These are phyloP conservation scores for Drosophila mimica DNA, from an alignment of 2,888 invertebrate species.

Conservation along the genomic window DNA sequence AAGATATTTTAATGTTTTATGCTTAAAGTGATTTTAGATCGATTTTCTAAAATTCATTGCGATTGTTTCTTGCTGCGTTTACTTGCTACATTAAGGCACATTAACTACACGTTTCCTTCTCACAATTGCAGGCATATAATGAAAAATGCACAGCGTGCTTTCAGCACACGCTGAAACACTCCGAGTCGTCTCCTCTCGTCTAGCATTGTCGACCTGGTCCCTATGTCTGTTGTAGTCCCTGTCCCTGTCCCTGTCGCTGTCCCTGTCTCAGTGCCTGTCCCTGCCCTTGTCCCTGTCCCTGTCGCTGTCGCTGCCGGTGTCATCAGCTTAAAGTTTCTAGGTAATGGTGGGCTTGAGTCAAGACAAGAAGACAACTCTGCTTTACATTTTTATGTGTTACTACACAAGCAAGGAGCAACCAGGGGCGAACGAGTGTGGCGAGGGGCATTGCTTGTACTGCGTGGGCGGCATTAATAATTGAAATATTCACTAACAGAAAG, in stretches of 20 bases:
- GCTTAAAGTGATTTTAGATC: neutral
- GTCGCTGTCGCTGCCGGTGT: constrained; percentile 26
- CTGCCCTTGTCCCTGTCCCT: neutral
- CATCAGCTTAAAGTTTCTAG: constrained; percentile 69
- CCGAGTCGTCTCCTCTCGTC: neutral
- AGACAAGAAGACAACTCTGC: constrained; percentile 52
- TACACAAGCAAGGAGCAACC: constrained; percentile 32
- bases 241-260: neutral
- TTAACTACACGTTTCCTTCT: constrained; percentile 46
- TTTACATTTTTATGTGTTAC: constrained; percentile 73
- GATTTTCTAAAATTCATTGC: neutral
- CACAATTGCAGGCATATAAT: constrained; percentile 68
- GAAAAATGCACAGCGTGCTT: constrained; percentile 76
- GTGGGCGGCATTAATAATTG: constrained; percentile 79
- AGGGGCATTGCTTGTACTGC: constrained; percentile 24
- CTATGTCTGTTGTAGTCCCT: neutral
- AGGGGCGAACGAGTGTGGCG: neutral
- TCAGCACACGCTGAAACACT: constrained; percentile 53
- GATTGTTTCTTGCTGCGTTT: neutral
- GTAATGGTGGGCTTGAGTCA: constrained; percentile 23
- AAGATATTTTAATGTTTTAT: neutral
- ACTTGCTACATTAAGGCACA: constrained; percentile 38
- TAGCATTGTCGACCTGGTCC: neutral
- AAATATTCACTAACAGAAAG: constrained; percentile 82
- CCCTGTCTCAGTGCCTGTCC: neutral